These are phyloP conservation scores for Mythimna albipuncta DNA, from an alignment of 2,888 invertebrate genomes.

Conservation along the genomic window DNA sequence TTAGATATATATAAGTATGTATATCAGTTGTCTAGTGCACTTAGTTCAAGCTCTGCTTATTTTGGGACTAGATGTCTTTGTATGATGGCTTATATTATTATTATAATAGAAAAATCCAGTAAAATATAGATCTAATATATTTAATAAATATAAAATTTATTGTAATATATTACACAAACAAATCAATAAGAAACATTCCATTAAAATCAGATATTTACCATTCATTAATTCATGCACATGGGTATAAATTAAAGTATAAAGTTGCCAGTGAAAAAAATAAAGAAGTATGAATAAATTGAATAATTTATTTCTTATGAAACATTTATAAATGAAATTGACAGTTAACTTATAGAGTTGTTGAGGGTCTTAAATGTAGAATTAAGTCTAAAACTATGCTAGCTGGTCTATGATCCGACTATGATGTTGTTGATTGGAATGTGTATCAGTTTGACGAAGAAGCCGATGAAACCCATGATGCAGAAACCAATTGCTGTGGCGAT, in stretches of 20 bases:
- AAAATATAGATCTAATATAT: constrained; percentile 51
- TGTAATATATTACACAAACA: constrained; percentile 48
- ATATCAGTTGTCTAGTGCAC: too few relatives aligned
- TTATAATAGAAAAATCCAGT: constrained; percentile 33
- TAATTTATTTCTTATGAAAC: constrained; percentile 85
- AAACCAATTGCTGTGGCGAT: constrained; percentile 99
- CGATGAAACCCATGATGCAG: constrained; percentile 99
- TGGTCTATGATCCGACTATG: constrained; percentile 95
- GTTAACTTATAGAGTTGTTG: constrained; percentile 79
- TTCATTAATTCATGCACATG: constrained; percentile 43
- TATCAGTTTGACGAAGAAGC: constrained; percentile 99
- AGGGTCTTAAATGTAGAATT: constrained; percentile 81
- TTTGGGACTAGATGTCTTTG: too few relatives aligned
- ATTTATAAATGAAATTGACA: constrained; percentile 72
- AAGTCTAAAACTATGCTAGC: constrained; percentile 72
- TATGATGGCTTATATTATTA: too few relatives aligned
- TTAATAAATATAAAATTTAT: constrained; percentile 47
- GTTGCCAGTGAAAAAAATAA: constrained; percentile 42
- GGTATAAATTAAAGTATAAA: constrained; percentile 32
- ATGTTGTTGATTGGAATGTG: constrained; percentile 99
- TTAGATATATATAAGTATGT: too few relatives aligned
- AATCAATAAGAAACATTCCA: constrained; percentile 33
- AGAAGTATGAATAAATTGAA: constrained; percentile 55
- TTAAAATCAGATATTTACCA: constrained; percentile 32
- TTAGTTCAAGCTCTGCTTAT: too few relatives aligned